Evolutionary conservation across 2,113 vertebrate genomes (phyloP).

Genomic region (Struthio camelus): DNA sequence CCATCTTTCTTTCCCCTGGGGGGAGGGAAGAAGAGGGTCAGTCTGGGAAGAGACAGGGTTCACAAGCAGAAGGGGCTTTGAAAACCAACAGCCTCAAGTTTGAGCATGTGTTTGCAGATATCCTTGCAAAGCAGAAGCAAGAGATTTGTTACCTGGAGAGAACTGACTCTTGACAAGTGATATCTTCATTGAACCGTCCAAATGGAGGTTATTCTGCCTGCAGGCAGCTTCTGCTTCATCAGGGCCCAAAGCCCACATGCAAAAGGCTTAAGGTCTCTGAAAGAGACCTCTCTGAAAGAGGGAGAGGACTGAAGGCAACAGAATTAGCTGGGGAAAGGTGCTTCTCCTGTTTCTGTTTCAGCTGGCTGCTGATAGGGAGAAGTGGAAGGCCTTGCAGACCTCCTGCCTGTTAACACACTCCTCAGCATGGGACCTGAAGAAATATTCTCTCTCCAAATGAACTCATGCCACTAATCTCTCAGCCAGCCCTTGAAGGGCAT

Average conservation of each 20-base stretch:
- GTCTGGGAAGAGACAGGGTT: neutral
- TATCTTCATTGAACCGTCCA: constrained; percentile 75
- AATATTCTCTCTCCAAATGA: neutral
- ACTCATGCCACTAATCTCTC: constrained; percentile 16
- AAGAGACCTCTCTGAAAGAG: neutral
- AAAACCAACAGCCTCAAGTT: constrained; percentile 75
- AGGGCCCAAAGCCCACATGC: constrained; percentile 41
- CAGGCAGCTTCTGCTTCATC: constrained; percentile 31
- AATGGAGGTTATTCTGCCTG: constrained; percentile 50
- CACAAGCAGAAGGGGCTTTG: neutral
- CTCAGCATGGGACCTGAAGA: constrained; percentile 27
- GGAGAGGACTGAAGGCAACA: neutral
- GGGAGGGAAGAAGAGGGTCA: neutral
- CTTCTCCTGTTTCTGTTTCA: neutral
- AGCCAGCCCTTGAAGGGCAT: neutral
- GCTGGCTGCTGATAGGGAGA: neutral
- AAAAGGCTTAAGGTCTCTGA: neutral
- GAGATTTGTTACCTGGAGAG: constrained; percentile 68
- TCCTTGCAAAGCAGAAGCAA: constrained; percentile 58
- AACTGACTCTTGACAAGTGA: constrained; percentile 67
- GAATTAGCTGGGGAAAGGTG: neutral
- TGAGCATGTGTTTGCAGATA: constrained; percentile 66
- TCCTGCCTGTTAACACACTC: neutral
- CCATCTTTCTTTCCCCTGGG: neutral
- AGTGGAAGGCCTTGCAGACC: neutral